Conservation (phyloP, 2,888 invertebrate genomes). For the Chrysolina oricalcia region DNA sequence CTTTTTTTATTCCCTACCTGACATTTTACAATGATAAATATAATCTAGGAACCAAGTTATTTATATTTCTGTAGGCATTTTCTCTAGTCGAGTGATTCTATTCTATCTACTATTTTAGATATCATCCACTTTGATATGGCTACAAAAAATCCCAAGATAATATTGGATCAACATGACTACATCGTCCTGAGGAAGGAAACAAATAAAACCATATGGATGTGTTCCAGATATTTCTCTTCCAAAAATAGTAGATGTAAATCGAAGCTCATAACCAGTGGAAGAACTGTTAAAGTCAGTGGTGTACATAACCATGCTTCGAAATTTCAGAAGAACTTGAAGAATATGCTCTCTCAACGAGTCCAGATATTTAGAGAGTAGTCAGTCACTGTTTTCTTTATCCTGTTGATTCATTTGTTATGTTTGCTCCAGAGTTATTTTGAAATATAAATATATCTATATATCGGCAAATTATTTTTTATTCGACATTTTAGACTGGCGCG, state of each 20-base stretch:
- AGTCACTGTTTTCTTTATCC: neutral
- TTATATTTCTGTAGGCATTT: too few relatives aligned
- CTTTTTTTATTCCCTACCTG: too few relatives aligned
- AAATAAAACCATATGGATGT: conserved; percentile 56
- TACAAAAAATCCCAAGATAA: conserved; percentile 56
- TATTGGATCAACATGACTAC: conserved; percentile 52
- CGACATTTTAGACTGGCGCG: too few relatives aligned
- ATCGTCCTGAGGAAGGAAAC: conserved; percentile 51
- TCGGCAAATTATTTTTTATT: too few relatives aligned
- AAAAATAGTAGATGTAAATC: conserved; percentile 59
- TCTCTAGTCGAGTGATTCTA: neutral
- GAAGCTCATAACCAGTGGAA: conserved; percentile 59
- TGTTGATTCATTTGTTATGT: neutral
- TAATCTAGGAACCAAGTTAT: too few relatives aligned
- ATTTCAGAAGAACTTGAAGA: conserved; percentile 46
- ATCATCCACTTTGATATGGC: conserved; percentile 54
- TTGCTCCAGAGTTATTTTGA: too few relatives aligned
- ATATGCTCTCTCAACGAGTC: conserved; percentile 55
- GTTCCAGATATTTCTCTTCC: conserved; percentile 51
- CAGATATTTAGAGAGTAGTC: conserved; percentile 46
- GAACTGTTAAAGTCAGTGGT: conserved; percentile 58
- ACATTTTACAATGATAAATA: too few relatives aligned
- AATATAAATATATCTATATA: too few relatives aligned
- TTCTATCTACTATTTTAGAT: conserved; percentile 44
- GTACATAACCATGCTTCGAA: conserved; percentile 57